A percentile compares a stretch with the other conserved stretches of the same genome.
These are phyloP conservation scores for Scomberomorus guttatus DNA, from an alignment of 2,797 vertebrate genomes.

Conservation along the genomic window DNA sequence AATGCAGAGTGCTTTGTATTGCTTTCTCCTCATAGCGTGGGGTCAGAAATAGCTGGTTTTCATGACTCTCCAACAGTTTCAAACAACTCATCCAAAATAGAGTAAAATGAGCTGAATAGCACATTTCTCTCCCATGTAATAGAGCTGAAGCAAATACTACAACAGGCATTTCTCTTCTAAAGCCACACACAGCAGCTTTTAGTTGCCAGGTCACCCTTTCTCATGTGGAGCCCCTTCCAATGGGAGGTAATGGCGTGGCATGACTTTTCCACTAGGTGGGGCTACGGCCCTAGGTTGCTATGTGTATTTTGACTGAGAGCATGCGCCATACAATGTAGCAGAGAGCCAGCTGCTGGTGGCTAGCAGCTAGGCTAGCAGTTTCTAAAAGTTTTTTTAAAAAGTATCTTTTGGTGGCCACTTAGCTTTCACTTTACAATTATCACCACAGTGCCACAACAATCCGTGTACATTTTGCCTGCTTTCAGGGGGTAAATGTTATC, in stretches of 20 bases:
- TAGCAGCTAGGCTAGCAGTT: no score
- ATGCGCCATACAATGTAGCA: no score
- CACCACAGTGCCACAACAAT: no score
- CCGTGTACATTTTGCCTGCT: no score
- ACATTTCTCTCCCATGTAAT: conserved; percentile 29
- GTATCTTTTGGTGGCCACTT: no score
- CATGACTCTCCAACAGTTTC: conserved; percentile 47
- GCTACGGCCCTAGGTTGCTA: no score
- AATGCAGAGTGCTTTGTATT: conserved; percentile 48
- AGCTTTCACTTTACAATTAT: no score
- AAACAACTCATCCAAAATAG: conserved; percentile 42
- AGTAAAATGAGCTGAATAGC: conserved; percentile 40
- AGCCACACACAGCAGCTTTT: background rate
- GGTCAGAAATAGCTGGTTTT: conserved; percentile 53
- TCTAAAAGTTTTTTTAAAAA: no score
- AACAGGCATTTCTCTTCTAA: background rate
- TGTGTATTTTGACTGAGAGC: no score
- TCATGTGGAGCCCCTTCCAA: conserved; percentile 8
- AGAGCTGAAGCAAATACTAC: conserved; percentile 14
- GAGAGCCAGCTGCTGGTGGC: no score
- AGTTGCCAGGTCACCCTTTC: conserved; percentile 2
- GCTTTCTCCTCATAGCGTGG: conserved; percentile 45
- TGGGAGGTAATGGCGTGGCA: background rate
- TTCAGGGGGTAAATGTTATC: no score
- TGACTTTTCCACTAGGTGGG: no score